Evolutionary conservation across 2,113 vertebrate species (phyloP).

Genomic region (Otolemur garnettii): DNA sequence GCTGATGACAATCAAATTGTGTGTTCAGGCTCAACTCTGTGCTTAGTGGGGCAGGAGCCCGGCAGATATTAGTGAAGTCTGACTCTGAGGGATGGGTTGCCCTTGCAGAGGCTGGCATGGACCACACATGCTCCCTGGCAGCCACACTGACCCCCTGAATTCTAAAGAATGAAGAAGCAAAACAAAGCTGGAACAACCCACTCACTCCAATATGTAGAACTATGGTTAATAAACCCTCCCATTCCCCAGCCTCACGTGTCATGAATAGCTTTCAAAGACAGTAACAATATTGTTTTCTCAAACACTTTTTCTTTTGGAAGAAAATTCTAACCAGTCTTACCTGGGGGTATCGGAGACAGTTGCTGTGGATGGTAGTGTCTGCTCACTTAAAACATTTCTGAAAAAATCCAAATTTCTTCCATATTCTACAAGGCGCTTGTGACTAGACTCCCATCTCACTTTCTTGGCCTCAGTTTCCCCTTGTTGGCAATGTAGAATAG

Average conservation of each 20-base stretch:
- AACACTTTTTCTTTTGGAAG: conserved; percentile 1
- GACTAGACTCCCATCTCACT: neutral
- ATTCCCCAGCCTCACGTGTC: neutral
- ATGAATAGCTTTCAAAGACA: conserved; percentile 52
- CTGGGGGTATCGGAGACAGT: neutral
- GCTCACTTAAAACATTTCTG: neutral
- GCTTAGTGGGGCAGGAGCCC: neutral
- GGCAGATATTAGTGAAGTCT: neutral
- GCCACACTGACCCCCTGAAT: neutral
- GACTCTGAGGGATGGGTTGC: neutral
- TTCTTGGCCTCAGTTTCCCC: neutral
- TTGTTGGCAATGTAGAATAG: neutral
- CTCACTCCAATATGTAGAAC: neutral
- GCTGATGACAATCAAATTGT: neutral
- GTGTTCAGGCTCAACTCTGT: neutral
- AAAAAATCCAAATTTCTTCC: neutral
- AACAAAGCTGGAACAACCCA: neutral
- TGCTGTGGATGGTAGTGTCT: neutral
- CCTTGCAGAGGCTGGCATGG: neutral
- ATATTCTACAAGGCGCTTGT: neutral
- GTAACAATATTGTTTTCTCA: conserved; percentile 40
- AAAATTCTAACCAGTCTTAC: conserved; percentile 9
- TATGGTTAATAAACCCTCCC: neutral
- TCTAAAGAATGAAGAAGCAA: conserved; percentile 53
- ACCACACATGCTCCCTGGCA: neutral